Conservation (phyloP, 2,113 vertebrate genomes). For the Phaethornis superciliosus region DNA sequence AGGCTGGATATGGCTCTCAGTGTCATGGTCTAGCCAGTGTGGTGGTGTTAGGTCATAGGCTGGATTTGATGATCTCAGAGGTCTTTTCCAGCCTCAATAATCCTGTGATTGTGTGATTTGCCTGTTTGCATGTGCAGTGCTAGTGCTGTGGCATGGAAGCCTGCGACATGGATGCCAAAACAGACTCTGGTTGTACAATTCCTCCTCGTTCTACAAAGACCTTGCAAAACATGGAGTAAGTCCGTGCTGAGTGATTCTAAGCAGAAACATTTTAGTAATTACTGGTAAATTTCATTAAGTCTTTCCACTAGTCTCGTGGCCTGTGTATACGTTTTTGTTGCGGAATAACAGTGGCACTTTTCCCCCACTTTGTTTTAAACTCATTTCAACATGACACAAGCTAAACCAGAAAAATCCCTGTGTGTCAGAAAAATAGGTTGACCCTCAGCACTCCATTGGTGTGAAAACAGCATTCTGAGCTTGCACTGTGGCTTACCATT, state of each 20-base stretch:
- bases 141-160: neutral
- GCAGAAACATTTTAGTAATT: neutral
- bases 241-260: neutral
- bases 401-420: conserved; percentile 27
- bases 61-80: too few relatives aligned
- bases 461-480: neutral
- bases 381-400: neutral
- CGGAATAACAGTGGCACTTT: neutral
- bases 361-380: neutral
- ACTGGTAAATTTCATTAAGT: neutral
- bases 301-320: neutral
- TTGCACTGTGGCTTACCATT: neutral
- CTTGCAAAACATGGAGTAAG: accelerated
- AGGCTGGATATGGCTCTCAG: too few relatives aligned
- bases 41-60: too few relatives aligned
- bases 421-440: neutral
- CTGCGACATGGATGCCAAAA: neutral
- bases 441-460: neutral
- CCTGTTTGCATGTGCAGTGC: neutral
- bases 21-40: too few relatives aligned
- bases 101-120: neutral
- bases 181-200: neutral
- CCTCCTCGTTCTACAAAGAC: neutral
- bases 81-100: too few relatives aligned
- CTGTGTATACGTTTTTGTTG: neutral